phyloP scores from a whole-genome alignment of 2,888 invertebrate species.

The Megalurothrips usitatus region DNA sequence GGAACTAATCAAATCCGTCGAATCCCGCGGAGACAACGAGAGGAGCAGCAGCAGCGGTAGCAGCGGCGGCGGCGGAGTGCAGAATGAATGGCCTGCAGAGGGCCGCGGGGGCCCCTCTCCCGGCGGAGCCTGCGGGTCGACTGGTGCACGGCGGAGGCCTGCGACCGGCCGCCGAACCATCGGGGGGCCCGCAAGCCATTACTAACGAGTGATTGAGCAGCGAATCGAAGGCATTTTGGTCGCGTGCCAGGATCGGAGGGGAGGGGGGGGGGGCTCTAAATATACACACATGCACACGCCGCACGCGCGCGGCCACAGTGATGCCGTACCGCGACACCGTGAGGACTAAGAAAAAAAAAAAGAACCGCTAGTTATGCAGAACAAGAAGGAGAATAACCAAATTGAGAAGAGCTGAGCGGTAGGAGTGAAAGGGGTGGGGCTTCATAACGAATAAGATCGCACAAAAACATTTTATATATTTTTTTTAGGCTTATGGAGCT shows the following conservation, averaged over 20 bases:
- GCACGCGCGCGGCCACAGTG: not conserved
- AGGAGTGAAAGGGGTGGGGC: not conserved
- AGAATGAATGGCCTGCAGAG: not conserved
- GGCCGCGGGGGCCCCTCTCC: not conserved
- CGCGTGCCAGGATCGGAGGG: constrained; percentile 14
- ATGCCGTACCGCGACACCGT: not conserved
- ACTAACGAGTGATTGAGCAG: constrained; percentile 22
- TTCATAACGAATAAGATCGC: too few species aligned
- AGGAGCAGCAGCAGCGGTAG: not conserved
- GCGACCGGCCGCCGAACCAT: not conserved
- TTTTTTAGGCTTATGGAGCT: not conserved
- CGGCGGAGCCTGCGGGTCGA: too few species aligned
- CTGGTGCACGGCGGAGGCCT: not conserved
- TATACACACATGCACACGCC: not conserved
- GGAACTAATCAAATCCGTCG: constrained; percentile 19
- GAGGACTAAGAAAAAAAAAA: not conserved
- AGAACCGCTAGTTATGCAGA: not conserved
- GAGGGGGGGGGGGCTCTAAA: not conserved
- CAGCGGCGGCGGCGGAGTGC: too few species aligned
- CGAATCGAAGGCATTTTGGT: constrained; percentile 9
- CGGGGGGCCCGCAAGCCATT: not conserved
- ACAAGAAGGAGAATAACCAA: not conserved
- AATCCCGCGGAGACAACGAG: not conserved
- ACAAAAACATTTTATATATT: not conserved
- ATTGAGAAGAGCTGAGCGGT: not conserved